Evolutionary conservation across 2,113 vertebrate genomes (phyloP), one percentile per base, ranked within the genome.

Genomic region (Podilymbus podiceps): DNA sequence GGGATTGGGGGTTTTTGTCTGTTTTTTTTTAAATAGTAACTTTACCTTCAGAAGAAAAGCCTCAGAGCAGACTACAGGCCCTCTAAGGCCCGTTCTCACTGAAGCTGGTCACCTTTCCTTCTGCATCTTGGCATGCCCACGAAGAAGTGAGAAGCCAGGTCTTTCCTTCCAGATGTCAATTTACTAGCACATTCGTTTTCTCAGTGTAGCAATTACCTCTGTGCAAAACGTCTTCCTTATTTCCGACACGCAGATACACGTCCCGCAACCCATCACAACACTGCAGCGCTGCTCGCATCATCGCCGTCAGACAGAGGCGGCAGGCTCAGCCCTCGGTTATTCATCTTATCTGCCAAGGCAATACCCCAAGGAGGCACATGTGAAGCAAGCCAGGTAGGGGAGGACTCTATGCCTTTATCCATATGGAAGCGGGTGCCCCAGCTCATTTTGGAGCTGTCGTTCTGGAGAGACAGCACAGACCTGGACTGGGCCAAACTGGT

Each of bases 271-370:
- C 30, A 58, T 16, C 0, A 0, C 42, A 75, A 25, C 52, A 52
- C 27, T 3, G 1, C 30, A 30, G 24, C 14, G 63, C 6, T 0
- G 0, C 46, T 80, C 56, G 16, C 35, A 27, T 6, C 9, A 4
- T 12, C 27, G 52, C 1, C 0, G 38, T 19, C 75, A 62, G 46
- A 46, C 49, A 4, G 5, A 69, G 89, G 40, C 46, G 31, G 55
- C 49, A 73, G 72, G 40, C 56, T 88, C 67, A 66, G 58, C 85
- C 27, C 74, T 58, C 3, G 0, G 69, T 20, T 59, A 59, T 12
- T 53, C 50, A 42, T 52, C 31, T 46, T 38, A 42, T 38, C 74
- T 73, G 31, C 31, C 12, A 68, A n/a, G 30, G 23, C 6, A 88
- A 73, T 53, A 35, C 13, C 16, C 40, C 19, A 63, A 58, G 56